Evolutionary conservation across 2,888 invertebrate genomes (phyloP).

Genomic region (Metacarcinus magister): DNA sequence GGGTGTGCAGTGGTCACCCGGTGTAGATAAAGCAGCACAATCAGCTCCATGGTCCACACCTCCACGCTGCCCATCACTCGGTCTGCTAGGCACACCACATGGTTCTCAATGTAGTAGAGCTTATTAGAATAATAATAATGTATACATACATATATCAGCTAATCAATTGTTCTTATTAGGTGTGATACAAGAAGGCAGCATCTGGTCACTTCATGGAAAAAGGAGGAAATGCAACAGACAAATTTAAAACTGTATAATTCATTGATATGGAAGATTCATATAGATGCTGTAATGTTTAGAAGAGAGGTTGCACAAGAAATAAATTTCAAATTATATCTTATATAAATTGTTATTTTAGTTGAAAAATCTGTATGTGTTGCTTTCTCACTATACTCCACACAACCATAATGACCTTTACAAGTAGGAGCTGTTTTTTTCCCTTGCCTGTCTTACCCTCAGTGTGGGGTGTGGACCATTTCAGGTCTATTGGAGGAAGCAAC

Average conservation of each 20-base stretch:
- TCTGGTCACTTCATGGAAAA: not conserved
- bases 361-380: not conserved
- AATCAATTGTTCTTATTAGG: not conserved
- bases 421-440: not conserved
- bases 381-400: not conserved
- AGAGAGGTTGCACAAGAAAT: not conserved
- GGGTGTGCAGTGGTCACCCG: conserved; percentile 82
- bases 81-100: conserved; percentile 65
- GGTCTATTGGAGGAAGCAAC: too few species aligned
- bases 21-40: conserved; percentile 80
- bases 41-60: conserved; percentile 81
- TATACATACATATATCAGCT: not conserved
- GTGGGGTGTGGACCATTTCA: too few species aligned
- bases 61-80: conserved; percentile 78
- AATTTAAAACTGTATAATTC: not conserved
- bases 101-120: not conserved
- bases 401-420: not conserved
- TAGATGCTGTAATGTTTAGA: not conserved
- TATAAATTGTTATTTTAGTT: not conserved
- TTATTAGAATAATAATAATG: not conserved
- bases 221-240: not conserved
- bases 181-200: not conserved
- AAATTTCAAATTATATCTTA: not conserved
- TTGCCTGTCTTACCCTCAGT: too few species aligned
- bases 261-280: not conserved